phyloP scores from a whole-genome alignment of 2,888 invertebrate species.

The Coecobrya sp. region DNA sequence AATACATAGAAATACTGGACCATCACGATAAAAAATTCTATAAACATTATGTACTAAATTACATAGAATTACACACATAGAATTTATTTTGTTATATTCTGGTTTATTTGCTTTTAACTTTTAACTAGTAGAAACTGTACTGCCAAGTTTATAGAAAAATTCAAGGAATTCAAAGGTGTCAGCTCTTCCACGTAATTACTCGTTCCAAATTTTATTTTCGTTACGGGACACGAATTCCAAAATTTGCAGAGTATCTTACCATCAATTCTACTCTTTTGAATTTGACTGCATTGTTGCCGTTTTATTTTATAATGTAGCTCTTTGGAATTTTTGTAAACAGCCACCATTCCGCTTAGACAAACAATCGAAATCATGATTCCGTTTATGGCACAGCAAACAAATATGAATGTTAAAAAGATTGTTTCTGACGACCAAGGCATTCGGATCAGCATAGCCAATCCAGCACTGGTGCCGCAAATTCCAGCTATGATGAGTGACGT shows the following conservation, averaged over 20 bases:
- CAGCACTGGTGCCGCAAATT: constrained; percentile 3
- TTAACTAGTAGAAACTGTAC: constrained; percentile 31
- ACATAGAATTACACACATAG: no score
- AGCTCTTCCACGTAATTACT: constrained; percentile 43
- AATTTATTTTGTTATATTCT: no score
- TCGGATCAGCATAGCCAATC: constrained; percentile 42
- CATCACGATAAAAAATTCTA: no score
- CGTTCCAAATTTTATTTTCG: constrained; percentile 24
- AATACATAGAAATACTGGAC: no score
- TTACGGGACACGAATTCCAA: neutral
- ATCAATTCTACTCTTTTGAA: neutral
- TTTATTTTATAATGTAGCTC: neutral
- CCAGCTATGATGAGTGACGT: constrained; percentile 21
- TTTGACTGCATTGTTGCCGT: neutral
- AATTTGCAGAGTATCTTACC: neutral
- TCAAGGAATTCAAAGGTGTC: constrained; percentile 23
- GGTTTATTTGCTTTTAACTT: no score
- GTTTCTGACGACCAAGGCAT: neutral
- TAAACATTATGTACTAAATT: no score
- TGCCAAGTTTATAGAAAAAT: constrained; percentile 11
- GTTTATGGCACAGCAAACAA: neutral
- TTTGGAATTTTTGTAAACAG: neutral
- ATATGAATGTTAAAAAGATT: neutral
- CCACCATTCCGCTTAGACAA: constrained; percentile 33
- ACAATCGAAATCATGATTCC: neutral